Evolutionary conservation across 2,888 invertebrate species (phyloP), one percentile per base, ranked within the genome.

Genomic region (Erannis defoliaria): DNA sequence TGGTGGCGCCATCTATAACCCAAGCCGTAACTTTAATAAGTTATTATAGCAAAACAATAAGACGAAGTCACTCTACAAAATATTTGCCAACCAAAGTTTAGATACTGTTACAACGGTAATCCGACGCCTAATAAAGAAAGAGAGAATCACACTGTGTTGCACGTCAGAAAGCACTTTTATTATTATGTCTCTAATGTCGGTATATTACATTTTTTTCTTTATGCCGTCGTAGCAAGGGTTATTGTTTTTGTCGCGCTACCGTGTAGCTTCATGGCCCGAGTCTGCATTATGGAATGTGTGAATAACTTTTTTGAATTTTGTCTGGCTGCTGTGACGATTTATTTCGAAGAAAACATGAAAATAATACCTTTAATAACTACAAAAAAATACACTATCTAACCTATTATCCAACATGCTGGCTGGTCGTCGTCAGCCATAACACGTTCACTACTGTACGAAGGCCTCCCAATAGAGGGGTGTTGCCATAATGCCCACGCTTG

Each of bases 61-160:
- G n/a, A n/a, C n/a, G n/a, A n/a, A n/a, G n/a, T n/a, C n/a, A n/a
- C 29, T 9, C 14, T 12, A n/a, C 2, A 14, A 29, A 12, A 46
- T 12, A 5, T 26, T 6, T 1, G 0, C 1, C 12, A 31, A 46
- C 10, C 9, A 16, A 23, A 48, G 46, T n/a, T 54, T 12, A 42
- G 3, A 4, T 50, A 55, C 61, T 61, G 61, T 31, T 23, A 19
- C 23, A 18, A 10, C 19, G 23, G 18, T 29, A 21, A 16, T 63
- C 65, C 83, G 84, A 76, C 74, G 78, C 76, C 84, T 89, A 89
- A 89, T 90, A 90, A 90, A 89, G 86, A 84, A 83, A 83, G 77
- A 76, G 77, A 71, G 82, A 84, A 87, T 87, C 86, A 81, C 62
- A 51, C 62, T 48, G 81, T 70, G 82, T 78, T 72, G 75, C 77